phyloP scores from a whole-genome alignment of 2,888 invertebrate species.

The Drosophila lacicola region DNA sequence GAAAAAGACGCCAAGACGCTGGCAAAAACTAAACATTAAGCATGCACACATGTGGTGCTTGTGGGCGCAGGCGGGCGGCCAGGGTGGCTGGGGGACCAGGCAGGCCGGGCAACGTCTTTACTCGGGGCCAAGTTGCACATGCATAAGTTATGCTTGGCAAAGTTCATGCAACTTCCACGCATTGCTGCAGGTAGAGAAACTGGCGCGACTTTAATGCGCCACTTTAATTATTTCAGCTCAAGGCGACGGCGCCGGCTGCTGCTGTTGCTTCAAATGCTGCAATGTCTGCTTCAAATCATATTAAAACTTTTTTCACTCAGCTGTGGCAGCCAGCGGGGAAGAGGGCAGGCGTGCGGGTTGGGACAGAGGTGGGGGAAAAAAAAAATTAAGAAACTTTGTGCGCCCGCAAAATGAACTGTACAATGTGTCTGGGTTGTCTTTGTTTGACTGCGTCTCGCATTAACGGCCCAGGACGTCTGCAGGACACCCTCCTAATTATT shows the following conservation, averaged over 20 bases:
- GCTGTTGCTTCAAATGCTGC: conserved; percentile 3
- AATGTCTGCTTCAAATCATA: conserved; percentile 76
- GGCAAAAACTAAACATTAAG: conserved; percentile 58
- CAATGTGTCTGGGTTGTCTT: conserved; percentile 61
- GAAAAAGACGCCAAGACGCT: conserved; percentile 57
- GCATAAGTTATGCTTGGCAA: conserved; percentile 71
- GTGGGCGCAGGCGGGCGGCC: conserved; percentile 3
- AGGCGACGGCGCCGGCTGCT: conserved; percentile 24
- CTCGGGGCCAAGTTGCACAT: conserved; percentile 40
- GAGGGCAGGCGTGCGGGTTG: background rate
- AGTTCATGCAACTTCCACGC: conserved; percentile 66
- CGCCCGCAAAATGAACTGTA: conserved; percentile 77
- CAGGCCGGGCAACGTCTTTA: conserved; percentile 16
- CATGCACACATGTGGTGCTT: conserved; percentile 43
- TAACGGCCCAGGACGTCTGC: conserved; percentile 64
- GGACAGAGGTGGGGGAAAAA: conserved; percentile 15
- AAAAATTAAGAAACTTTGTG: conserved; percentile 78
- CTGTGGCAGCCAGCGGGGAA: conserved; percentile 11
- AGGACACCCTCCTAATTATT: conserved; percentile 79
- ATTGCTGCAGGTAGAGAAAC: conserved; percentile 21
- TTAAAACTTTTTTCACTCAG: conserved; percentile 65
- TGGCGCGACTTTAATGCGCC: conserved; percentile 53
- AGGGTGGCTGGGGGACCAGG: background rate
- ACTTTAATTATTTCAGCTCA: conserved; percentile 72
- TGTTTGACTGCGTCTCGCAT: conserved; percentile 57